These are phyloP conservation scores for Drosophila mercatorum DNA, from an alignment of 2,888 invertebrate genomes.

Conservation along the genomic window DNA sequence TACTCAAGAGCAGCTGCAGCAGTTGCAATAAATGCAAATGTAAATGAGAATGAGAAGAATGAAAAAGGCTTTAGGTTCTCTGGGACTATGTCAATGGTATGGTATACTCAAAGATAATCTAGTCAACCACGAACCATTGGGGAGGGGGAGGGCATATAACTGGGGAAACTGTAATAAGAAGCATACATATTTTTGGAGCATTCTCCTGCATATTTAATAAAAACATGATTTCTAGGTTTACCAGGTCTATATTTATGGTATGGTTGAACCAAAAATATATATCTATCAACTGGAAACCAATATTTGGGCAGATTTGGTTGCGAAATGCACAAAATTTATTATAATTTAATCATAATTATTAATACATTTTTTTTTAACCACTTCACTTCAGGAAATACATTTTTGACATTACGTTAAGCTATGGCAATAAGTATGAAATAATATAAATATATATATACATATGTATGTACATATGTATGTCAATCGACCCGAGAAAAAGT, in stretches of 20 bases:
- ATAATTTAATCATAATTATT: background rate
- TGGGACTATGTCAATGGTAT: background rate
- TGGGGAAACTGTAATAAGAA: background rate
- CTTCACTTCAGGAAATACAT: no score
- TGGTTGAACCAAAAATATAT: background rate
- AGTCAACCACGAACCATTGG: background rate
- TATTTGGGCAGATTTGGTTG: background rate
- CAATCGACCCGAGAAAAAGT: background rate
- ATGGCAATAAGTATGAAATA: no score
- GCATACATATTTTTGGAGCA: conserved; percentile 1
- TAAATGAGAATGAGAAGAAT: no score
- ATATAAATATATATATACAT: background rate
- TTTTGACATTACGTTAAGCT: no score
- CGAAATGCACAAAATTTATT: background rate
- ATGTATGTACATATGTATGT: background rate
- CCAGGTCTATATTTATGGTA: background rate
- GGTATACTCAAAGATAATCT: background rate
- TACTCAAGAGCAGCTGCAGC: background rate
- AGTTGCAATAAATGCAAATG: background rate
- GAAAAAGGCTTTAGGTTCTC: background rate
- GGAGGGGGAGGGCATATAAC: background rate
- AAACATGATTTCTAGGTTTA: background rate
- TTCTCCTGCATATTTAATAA: background rate
- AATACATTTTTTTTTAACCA: background rate
- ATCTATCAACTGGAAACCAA: background rate